Conservation (phyloP, 2,888 invertebrate species). For the Ctena decussata region DNA sequence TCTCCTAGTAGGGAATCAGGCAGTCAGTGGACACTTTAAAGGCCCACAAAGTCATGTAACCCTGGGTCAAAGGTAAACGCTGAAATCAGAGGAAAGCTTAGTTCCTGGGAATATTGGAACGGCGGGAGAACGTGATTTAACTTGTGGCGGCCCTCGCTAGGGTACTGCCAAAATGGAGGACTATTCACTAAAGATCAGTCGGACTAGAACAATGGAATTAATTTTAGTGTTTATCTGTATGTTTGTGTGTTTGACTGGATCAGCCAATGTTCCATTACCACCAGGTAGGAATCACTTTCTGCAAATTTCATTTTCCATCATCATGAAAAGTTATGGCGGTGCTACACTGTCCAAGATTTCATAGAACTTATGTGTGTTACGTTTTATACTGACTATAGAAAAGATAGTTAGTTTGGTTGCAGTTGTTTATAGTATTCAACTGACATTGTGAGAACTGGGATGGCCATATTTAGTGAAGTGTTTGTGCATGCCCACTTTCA, state of each 20-base stretch:
- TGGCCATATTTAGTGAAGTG: too few relatives aligned
- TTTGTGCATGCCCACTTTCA: too few relatives aligned
- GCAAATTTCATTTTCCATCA: too few relatives aligned
- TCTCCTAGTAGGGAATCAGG: neutral
- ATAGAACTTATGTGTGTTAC: too few relatives aligned
- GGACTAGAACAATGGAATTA: conserved; percentile 29
- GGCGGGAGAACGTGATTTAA: neutral
- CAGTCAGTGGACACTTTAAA: neutral
- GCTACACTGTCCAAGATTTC: too few relatives aligned
- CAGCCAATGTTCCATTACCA: conserved; percentile 36
- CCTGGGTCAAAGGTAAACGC: neutral
- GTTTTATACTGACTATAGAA: too few relatives aligned
- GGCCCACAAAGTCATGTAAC: neutral
- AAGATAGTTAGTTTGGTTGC: too few relatives aligned
- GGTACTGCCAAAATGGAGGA: conserved; percentile 6
- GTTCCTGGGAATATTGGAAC: neutral
- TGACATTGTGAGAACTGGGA: too few relatives aligned
- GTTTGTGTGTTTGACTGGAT: conserved; percentile 18
- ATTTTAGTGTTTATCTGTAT: conserved; percentile 38
- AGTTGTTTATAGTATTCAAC: too few relatives aligned
- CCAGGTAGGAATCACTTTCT: conserved; percentile 31
- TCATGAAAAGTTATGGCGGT: too few relatives aligned
- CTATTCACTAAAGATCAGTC: conserved; percentile 5
- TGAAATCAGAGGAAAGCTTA: neutral
- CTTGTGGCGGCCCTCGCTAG: neutral